These are phyloP conservation scores for Anthonomus grandis DNA, from an alignment of 1,140 invertebrate species.

Conservation along the genomic window DNA sequence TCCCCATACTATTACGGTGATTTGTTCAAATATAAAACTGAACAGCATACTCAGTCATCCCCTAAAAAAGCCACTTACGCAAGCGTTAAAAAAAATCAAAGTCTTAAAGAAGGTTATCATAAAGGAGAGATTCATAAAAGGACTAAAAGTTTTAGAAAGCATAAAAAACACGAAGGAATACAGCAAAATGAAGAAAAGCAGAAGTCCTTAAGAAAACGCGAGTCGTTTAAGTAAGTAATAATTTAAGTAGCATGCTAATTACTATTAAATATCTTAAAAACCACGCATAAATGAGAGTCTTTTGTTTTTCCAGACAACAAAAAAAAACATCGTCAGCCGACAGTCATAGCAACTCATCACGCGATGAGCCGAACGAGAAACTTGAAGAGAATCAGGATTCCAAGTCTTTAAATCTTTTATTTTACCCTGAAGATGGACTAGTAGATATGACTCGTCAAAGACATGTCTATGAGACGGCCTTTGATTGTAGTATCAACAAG, in stretches of 20 bases:
- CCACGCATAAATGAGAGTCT: too few relatives aligned
- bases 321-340: slow-evolving; percentile 21
- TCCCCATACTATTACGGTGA: slow-evolving; percentile 78
- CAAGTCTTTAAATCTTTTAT: slow-evolving; percentile 9
- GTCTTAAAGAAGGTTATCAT: slow-evolving; percentile 13
- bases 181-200: slow-evolving; percentile 23
- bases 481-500: slow-evolving; percentile 79
- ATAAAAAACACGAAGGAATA: slow-evolving; percentile 37
- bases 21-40: slow-evolving; percentile 58
- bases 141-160: slow-evolving; percentile 42
- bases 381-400: background rate
- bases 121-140: slow-evolving; percentile 29
- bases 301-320: slow-evolving; percentile 15
- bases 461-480: slow-evolving; percentile 84
- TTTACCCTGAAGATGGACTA: slow-evolving; percentile 31
- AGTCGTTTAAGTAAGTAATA: background rate
- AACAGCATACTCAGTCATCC: slow-evolving; percentile 29
- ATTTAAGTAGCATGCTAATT: too few relatives aligned
- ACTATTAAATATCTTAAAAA: too few relatives aligned
- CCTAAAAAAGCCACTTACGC: slow-evolving; percentile 6
- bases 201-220: slow-evolving; percentile 37
- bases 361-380: slow-evolving; percentile 22
- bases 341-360: slow-evolving; percentile 23
- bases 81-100: slow-evolving; percentile 24
- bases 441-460: slow-evolving; percentile 66